Evolutionary conservation across 2,113 vertebrate species (phyloP).

Genomic region (Tenrec ecaudatus): DNA sequence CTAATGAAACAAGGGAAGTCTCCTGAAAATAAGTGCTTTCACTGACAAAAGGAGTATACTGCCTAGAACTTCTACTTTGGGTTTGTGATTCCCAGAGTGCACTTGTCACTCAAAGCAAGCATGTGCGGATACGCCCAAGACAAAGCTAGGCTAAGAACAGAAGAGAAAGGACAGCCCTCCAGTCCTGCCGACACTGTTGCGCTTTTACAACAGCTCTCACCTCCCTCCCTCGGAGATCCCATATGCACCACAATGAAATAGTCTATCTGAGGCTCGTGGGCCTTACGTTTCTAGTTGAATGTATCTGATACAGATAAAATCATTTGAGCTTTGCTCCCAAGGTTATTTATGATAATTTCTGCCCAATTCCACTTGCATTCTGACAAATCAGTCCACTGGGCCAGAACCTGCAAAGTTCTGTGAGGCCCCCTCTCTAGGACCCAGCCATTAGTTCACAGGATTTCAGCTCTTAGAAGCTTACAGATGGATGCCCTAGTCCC

Average conservation of each 20-base stretch:
- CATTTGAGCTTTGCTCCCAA: slow-evolving; percentile 17
- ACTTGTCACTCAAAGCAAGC: not conserved
- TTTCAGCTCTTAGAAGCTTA: slow-evolving; percentile 3
- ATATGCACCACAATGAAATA: not conserved
- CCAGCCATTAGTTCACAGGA: not conserved
- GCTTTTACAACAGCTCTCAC: not conserved
- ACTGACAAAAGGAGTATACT: not conserved
- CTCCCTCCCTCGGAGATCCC: not conserved
- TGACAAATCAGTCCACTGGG: not conserved
- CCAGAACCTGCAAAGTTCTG: not conserved
- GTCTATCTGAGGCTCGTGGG: not conserved
- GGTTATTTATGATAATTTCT: slow-evolving; percentile 4
- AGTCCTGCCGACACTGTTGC: not conserved
- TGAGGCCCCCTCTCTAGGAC: not conserved
- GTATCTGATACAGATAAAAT: not conserved
- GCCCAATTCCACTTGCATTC: slow-evolving; percentile 9
- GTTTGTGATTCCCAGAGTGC: not conserved
- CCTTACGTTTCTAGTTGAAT: not conserved
- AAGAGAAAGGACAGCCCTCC: not conserved
- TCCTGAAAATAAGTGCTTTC: slow-evolving; percentile 12
- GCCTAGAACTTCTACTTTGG: not conserved
- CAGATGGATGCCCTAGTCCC: not conserved
- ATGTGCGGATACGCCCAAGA: not conserved
- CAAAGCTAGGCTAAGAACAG: not conserved
- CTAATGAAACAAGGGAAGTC: not conserved